These are phyloP conservation scores for Labrus mixtus DNA, from an alignment of 2,113 vertebrate species.

Conservation along the genomic window DNA sequence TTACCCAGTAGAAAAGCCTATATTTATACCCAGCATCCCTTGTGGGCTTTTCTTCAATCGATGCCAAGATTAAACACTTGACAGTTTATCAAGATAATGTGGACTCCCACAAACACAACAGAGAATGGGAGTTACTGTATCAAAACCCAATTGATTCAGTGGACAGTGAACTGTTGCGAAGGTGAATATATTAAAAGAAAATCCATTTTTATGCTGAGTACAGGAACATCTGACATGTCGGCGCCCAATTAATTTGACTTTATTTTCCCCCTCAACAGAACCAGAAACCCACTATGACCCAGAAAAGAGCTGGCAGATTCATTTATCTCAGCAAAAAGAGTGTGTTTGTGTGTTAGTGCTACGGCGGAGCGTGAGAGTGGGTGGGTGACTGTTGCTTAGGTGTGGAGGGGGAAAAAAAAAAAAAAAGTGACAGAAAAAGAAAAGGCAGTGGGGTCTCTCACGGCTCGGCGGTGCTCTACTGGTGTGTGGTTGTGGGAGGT, in stretches of 20 bases:
- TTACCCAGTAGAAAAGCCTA: constrained; percentile 44
- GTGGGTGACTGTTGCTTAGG: constrained; percentile 28
- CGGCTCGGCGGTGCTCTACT: constrained; percentile 55
- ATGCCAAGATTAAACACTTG: constrained; percentile 54
- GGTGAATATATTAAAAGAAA: constrained; percentile 10
- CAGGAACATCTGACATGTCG: not conserved
- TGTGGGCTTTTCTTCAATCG: constrained; percentile 49
- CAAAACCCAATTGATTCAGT: constrained; percentile 31
- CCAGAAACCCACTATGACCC: constrained; percentile 34
- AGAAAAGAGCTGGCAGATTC: constrained; percentile 40
- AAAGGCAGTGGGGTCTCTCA: constrained; percentile 46
- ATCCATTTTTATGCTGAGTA: constrained; percentile 12
- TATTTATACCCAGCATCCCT: constrained; percentile 44
- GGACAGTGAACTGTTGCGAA: constrained; percentile 1
- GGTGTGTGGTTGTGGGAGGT: constrained; percentile 80
- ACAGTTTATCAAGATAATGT: constrained; percentile 54
- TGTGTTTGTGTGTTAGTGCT: constrained; percentile 21
- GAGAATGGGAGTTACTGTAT: constrained; percentile 7
- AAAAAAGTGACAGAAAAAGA: constrained; percentile 40
- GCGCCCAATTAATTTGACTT: not conserved
- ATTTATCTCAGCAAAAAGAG: constrained; percentile 44
- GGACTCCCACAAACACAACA: constrained; percentile 4
- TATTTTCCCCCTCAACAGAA: constrained; percentile 14
- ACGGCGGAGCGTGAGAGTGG: constrained; percentile 22
- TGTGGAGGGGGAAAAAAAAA: constrained; percentile 20